Evolutionary conservation across 2,797 vertebrate species (phyloP), one percentile per base, ranked within the genome.

Genomic region (Rhodeus uyekii): DNA sequence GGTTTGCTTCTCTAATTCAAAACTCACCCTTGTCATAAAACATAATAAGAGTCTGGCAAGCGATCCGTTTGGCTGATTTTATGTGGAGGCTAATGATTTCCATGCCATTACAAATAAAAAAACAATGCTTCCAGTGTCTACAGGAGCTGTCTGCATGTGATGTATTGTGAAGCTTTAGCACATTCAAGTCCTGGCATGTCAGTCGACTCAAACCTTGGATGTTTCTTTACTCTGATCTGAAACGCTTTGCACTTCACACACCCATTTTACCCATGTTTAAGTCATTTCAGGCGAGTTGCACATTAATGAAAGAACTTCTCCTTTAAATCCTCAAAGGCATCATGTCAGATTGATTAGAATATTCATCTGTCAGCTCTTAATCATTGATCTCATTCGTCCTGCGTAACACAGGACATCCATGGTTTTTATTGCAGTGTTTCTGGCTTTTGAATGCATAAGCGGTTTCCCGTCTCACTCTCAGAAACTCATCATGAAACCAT

Each of bases 21-120:
- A 79, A 69, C 64, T 68, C 76, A 55, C 34, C n/a, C 19, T 79
- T 58, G 36, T 58, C 73, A 29, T 60, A 81, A 77, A 73, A 46
- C 38, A 55, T n/a, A 53, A 60, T 18, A 27, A 67, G 39, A 81
- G 64, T 78, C 53, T 50, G 76, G 63, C 50, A 65, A 67, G 38
- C 72, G 46, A 60, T 55, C 61, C 12, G n/a, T 63, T 78, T n/a
- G 39, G 64, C 29, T 60, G 72, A 74, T 44, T 50, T 86, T 73
- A 58, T 73, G 55, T 48, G 64, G 42, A 72, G 12, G n/a, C 34
- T 58, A 53, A 50, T 48, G 58, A 42, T 64, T 69, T 58, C 44
- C 38, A 32, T 72, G 44, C 36, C 34, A 65, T 74, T 67, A 73
- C 39, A 80, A 64, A 72, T 67, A 58, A 69, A 79, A n/a, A 79